A percentile compares a stretch with the other conserved stretches of the same genome.
Conservation (phyloP, 2,797 vertebrate genomes). For the Halcyon chelicuti region DNA sequence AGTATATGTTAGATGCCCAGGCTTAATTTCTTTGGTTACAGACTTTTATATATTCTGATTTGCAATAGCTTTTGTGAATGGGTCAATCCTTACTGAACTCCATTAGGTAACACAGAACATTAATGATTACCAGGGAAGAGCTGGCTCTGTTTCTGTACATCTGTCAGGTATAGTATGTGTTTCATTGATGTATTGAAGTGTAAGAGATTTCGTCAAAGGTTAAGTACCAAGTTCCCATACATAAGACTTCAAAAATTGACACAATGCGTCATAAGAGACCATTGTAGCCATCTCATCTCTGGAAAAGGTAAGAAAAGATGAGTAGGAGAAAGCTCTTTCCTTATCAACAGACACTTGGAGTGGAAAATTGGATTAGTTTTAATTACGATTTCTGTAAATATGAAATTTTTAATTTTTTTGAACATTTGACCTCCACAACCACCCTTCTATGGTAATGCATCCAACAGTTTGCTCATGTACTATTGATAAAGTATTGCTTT, state of each 20-base stretch:
- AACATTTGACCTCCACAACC: background rate
- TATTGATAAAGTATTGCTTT: background rate
- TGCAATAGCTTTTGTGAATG: background rate
- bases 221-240: background rate
- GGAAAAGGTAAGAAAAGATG: background rate
- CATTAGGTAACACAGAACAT: background rate
- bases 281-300: background rate
- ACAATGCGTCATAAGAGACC: background rate
- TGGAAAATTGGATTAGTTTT: background rate
- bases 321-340: background rate
- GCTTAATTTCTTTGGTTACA: background rate
- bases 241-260: background rate
- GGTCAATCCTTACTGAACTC: background rate
- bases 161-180: background rate
- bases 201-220: background rate
- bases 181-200: background rate
- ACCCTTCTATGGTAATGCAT: background rate
- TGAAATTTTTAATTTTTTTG: background rate
- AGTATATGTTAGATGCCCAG: background rate
- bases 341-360: background rate
- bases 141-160: background rate
- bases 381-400: background rate
- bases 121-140: background rate
- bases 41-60: background rate
- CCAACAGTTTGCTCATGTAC: background rate